Conservation (phyloP, 2,888 invertebrate species). For the Drosophila ustulata region DNA sequence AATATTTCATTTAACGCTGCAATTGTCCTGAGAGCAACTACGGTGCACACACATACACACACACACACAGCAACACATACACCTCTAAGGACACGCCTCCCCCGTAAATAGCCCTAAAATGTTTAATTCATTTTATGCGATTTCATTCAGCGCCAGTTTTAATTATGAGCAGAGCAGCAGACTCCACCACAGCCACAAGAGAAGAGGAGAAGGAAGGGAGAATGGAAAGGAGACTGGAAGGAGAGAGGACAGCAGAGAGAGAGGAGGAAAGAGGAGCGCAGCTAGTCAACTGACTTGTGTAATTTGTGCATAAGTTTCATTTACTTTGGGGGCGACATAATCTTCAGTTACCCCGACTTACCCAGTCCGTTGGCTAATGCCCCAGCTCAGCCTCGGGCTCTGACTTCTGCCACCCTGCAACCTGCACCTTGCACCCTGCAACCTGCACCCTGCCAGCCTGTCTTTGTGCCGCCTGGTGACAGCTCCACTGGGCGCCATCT, state of each 20-base stretch:
- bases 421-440: not conserved
- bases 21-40: constrained; percentile 75
- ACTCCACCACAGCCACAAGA: constrained; percentile 24
- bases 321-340: constrained; percentile 78
- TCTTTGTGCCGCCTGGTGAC: constrained; percentile 38
- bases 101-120: constrained; percentile 77
- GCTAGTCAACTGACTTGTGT: constrained; percentile 74
- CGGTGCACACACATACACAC: constrained; percentile 21
- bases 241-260: not conserved
- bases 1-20: constrained; percentile 80
- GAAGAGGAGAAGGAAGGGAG: not conserved
- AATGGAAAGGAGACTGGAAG: not conserved
- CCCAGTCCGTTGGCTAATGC: constrained; percentile 56
- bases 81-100: constrained; percentile 13
- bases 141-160: constrained; percentile 79
- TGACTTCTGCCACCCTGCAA: not conserved
- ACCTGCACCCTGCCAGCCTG: not conserved
- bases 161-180: constrained; percentile 66
- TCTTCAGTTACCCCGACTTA: constrained; percentile 66
- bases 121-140: constrained; percentile 82
- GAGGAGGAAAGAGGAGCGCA: not conserved
- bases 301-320: constrained; percentile 80
- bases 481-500: constrained; percentile 52
- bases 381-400: constrained; percentile 4
- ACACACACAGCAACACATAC: constrained; percentile 9